Conservation (phyloP, 2,113 vertebrate species). For the Lamprologus ornatipinnis region DNA sequence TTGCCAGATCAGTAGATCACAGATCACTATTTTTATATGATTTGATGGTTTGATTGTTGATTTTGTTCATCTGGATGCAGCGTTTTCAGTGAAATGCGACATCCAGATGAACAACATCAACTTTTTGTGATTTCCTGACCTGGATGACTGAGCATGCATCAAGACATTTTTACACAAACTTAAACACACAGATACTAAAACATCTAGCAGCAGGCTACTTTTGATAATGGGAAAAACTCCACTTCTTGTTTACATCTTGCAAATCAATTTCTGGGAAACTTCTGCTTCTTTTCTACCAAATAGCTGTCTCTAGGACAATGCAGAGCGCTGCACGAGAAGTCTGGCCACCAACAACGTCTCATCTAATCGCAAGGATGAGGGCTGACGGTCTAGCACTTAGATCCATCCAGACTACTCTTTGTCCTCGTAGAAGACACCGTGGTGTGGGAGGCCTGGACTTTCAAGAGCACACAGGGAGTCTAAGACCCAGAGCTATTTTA, state of each 20-base stretch:
- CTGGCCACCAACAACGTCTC: background rate
- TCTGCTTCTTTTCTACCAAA: background rate
- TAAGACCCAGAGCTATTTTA: constrained; percentile 53
- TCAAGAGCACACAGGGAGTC: constrained; percentile 5
- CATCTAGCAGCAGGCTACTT: background rate
- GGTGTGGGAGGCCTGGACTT: constrained; percentile 1
- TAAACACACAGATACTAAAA: background rate
- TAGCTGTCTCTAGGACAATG: background rate
- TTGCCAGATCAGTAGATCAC: background rate
- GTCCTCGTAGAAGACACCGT: background rate
- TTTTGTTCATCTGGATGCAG: background rate
- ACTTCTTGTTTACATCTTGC: background rate
- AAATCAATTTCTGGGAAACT: background rate
- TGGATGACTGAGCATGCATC: background rate
- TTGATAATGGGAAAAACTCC: background rate
- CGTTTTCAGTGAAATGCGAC: background rate
- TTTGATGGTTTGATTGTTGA: background rate
- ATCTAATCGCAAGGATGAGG: background rate
- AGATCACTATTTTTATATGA: background rate
- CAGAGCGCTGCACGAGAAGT: background rate
- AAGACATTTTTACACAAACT: background rate
- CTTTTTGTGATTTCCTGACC: background rate
- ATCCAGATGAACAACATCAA: background rate
- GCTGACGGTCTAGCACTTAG: background rate
- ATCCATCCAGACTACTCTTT: background rate